These are phyloP conservation scores for Grallaria varia DNA, from an alignment of 2,113 vertebrate species.

Conservation along the genomic window DNA sequence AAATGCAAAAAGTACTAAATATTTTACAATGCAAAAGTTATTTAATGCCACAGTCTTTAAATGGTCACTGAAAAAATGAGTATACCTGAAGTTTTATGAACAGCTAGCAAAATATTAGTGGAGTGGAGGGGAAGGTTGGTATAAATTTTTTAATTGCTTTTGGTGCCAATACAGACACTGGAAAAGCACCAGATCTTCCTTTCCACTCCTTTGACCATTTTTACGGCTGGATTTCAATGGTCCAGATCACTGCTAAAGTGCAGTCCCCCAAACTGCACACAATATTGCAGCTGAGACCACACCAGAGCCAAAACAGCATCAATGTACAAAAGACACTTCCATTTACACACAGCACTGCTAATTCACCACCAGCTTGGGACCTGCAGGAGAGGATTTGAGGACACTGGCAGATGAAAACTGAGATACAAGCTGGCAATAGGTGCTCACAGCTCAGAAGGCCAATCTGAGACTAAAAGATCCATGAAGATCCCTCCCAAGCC, in stretches of 20 bases:
- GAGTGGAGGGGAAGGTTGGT: fast-evolving
- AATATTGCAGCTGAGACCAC: not conserved
- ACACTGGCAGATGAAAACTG: not conserved
- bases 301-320: not conserved
- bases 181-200: not conserved
- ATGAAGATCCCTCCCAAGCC: not conserved
- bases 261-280: not conserved
- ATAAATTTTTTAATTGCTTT: not conserved
- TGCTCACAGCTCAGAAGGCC: not conserved
- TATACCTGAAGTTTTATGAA: not conserved
- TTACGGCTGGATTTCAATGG: not conserved
- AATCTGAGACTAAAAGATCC: not conserved
- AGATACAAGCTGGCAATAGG: not conserved
- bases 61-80: not conserved
- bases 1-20: not conserved
- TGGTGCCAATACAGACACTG: not conserved
- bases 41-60: not conserved
- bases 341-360: not conserved
- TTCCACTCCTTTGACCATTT: not conserved
- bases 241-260: not conserved
- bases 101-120: no score
- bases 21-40: not conserved
- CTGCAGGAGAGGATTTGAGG: not conserved
- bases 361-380: not conserved
- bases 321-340: not conserved